Evolutionary conservation across 2,797 vertebrate genomes (phyloP).

Genomic region (Pithecia hirsuta): DNA sequence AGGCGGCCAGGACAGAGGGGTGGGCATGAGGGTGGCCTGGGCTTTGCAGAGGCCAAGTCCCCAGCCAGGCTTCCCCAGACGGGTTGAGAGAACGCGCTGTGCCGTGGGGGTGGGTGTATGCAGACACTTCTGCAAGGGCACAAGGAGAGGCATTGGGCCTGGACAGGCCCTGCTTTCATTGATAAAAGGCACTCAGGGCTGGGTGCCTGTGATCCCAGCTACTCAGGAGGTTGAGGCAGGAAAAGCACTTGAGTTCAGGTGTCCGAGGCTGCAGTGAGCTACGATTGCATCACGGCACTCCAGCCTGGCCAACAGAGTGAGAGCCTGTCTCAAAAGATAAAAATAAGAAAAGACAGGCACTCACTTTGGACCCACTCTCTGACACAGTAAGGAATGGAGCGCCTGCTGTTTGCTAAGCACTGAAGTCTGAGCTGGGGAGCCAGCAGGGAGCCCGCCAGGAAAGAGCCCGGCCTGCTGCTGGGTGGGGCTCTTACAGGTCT

Average conservation of each 20-base stretch:
- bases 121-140: background rate
- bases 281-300: background rate
- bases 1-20: background rate
- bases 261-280: background rate
- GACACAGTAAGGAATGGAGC: accelerated
- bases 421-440: background rate
- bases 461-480: background rate
- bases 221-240: background rate
- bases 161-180: background rate
- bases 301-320: background rate
- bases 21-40: background rate
- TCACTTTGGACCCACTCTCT: background rate
- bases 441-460: background rate
- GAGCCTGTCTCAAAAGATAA: background rate
- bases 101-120: background rate
- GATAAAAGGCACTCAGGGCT: background rate
- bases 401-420: background rate
- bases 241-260: background rate
- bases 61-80: background rate
- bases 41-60: background rate
- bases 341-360: background rate
- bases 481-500: background rate
- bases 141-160: background rate
- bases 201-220: background rate
- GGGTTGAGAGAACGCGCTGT: no score